Conservation (phyloP, 2,888 invertebrate genomes). For the Eilema griseolum region DNA sequence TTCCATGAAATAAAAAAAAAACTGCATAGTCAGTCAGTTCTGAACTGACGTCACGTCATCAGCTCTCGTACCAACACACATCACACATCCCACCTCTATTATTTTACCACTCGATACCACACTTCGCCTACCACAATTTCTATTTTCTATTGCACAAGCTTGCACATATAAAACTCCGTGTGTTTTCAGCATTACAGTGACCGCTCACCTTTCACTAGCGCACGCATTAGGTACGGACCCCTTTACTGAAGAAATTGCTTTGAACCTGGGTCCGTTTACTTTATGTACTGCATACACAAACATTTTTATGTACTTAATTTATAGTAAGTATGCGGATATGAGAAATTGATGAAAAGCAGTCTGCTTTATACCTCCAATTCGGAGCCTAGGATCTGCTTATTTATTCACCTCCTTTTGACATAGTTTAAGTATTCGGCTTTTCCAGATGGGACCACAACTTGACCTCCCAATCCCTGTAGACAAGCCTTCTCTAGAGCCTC, state of each 20-base stretch:
- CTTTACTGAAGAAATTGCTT: conserved; percentile 68
- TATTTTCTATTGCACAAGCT: conserved; percentile 18
- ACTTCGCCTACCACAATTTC: not conserved
- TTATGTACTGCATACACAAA: conserved; percentile 13
- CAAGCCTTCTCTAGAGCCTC: too few species aligned
- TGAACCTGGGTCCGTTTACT: conserved; percentile 48
- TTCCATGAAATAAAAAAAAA: too few species aligned
- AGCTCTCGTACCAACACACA: too few species aligned
- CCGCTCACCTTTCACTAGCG: conserved; percentile 70
- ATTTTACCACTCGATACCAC: too few species aligned
- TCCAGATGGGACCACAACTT: too few species aligned
- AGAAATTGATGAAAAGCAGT: not conserved
- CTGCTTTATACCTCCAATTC: not conserved
- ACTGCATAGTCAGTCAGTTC: too few species aligned
- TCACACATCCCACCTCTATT: too few species aligned
- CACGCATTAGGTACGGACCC: conserved; percentile 74
- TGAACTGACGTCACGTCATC: too few species aligned
- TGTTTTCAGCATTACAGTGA: conserved; percentile 54
- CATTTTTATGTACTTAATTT: conserved; percentile 19
- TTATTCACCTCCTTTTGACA: too few species aligned
- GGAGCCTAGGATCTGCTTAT: too few species aligned
- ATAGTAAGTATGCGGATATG: conserved; percentile 17
- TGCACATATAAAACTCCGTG: conserved; percentile 39
- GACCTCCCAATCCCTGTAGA: too few species aligned
- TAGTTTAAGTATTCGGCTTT: too few species aligned